Evolutionary conservation across 2,113 vertebrate genomes (phyloP).

Genomic region (Aphyosemion australe): DNA sequence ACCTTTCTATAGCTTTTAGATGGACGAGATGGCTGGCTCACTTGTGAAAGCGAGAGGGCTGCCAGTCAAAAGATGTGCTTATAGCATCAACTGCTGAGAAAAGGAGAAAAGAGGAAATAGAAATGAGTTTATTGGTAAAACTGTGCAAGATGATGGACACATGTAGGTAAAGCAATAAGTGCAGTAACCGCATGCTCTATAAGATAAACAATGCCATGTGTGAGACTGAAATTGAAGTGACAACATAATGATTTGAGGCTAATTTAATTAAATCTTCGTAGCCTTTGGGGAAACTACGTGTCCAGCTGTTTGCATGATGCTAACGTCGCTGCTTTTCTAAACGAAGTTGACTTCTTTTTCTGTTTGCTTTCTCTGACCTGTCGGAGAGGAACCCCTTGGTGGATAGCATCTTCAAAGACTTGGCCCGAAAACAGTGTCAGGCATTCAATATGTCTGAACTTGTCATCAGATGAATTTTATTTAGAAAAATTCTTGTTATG

Average conservation of each 20-base stretch:
- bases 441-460: conserved; percentile 62
- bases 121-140: conserved; percentile 61
- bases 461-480: conserved; percentile 67
- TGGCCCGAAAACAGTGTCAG: conserved; percentile 54
- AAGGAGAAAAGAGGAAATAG: conserved; percentile 47
- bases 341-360: conserved; percentile 27
- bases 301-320: conserved; percentile 33
- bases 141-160: conserved; percentile 50
- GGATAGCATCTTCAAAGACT: conserved; percentile 47
- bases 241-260: conserved; percentile 64
- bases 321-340: conserved; percentile 33
- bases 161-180: conserved; percentile 54
- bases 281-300: conserved; percentile 49
- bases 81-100: conserved; percentile 35
- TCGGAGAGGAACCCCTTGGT: conserved; percentile 42
- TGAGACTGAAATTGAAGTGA: conserved; percentile 63
- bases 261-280: conserved; percentile 47
- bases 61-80: conserved; percentile 43
- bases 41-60: conserved; percentile 56
- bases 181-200: conserved; percentile 52
- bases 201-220: conserved; percentile 37
- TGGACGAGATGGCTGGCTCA: conserved; percentile 52
- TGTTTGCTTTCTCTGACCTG: conserved; percentile 25
- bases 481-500: conserved; percentile 74
- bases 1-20: conserved; percentile 67